Evolutionary conservation across 1,140 invertebrate genomes (phyloP).

Genomic region (Caenorhabditis latens): DNA sequence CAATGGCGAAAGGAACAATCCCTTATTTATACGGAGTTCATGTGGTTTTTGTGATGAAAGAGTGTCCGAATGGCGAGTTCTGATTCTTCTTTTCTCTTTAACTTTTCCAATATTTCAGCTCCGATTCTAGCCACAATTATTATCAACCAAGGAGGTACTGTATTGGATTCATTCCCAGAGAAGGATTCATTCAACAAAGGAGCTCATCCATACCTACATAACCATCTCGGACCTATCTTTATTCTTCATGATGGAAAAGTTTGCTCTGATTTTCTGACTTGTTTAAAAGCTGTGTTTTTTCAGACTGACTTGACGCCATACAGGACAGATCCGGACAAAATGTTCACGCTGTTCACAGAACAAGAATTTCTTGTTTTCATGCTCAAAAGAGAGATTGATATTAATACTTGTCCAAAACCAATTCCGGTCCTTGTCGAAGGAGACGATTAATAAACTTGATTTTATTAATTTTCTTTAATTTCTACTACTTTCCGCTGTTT

Average conservation of each 20-base stretch:
- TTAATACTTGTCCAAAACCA: background rate
- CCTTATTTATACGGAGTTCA: constrained; percentile 38
- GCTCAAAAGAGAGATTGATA: constrained; percentile 18
- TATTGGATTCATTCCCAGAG: constrained; percentile 5
- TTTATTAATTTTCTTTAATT: too few species aligned
- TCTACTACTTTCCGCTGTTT: too few species aligned
- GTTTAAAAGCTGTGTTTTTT: background rate
- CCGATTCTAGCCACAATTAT: background rate
- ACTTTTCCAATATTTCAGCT: background rate
- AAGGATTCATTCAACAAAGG: background rate
- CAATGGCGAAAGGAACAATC: constrained; percentile 33
- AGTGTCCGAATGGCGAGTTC: background rate
- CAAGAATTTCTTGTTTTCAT: background rate
- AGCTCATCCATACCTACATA: constrained; percentile 35
- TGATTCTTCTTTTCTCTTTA: background rate
- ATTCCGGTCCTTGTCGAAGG: constrained; percentile 13
- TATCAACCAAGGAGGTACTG: background rate
- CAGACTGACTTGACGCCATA: background rate
- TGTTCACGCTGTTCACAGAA: constrained; percentile 7
- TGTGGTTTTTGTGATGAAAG: constrained; percentile 25
- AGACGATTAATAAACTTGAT: constrained; percentile 10
- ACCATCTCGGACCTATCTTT: constrained; percentile 27
- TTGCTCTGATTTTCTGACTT: background rate
- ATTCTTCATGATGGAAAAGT: constrained; percentile 21
- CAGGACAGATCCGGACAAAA: background rate